Evolutionary conservation across 2,113 vertebrate species (phyloP), one percentile per base, ranked within the genome.

Genomic region (Balaeniceps rex): DNA sequence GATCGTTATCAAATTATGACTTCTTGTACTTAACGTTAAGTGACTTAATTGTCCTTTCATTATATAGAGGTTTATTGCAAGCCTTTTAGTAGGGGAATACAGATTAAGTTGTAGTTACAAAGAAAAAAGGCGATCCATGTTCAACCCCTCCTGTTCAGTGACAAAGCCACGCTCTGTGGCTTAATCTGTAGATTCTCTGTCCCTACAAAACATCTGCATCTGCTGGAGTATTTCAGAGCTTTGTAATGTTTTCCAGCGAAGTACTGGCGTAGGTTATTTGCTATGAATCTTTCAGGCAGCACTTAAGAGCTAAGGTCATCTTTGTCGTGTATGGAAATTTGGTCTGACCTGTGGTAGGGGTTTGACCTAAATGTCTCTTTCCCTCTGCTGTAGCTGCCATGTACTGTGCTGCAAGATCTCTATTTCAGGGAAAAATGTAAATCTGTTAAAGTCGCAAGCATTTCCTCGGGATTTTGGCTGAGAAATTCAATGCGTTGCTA

Each of bases 1-100:
- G 16, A 24, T 94, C 77, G 16, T 97, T 96, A 97, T 89, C 82
- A 92, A 92, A 95, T 95, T 87, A 81, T 14, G 75, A 87, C 68
- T 86, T 90, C 78, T 81, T 89, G 28, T 47, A 38, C 10, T 19
- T 86, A 46, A 87, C 2, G 5, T 38, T 90, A 94, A 94, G 83
- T 88, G 94, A 76, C 69, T 91, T 87, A 86, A 81, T 95, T 93
- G 89, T 78, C 42, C 75, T 95, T 96, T 84, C 74, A 51, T 86
- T 90, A 49, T 64, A 52, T 46, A 34, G 70, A 42, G 12, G 64
- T 77, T 58, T 58, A 83, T 44, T 91, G 75, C 68, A 34, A 4
- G 47, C 78, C 42, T 72, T 87, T 63, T 83, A 71, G 71, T 42
- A 74, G 75, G 63, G 55, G 71, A 60, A 93, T 87, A 52, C 29